Conservation (phyloP, 2,113 vertebrate species). For the Cyanocitta stelleri region DNA sequence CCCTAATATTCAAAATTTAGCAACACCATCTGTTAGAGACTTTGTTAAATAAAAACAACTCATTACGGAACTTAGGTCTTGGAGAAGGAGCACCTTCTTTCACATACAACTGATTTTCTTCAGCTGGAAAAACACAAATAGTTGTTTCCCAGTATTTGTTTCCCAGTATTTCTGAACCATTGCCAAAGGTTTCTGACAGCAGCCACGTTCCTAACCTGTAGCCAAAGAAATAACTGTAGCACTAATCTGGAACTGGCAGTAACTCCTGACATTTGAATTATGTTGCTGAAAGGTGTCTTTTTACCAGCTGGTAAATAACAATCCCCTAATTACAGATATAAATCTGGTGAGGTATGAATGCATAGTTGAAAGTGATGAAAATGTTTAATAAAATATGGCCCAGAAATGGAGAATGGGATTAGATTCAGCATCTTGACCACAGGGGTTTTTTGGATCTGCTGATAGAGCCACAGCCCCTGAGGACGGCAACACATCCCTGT, state of each 20-base stretch:
- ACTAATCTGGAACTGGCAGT: conserved; percentile 36
- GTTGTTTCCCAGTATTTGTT: background rate
- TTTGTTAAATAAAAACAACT: conserved; percentile 34
- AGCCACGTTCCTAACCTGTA: background rate
- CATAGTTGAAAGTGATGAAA: conserved; percentile 57
- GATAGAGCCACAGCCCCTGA: background rate
- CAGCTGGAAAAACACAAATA: background rate
- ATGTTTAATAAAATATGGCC: conserved; percentile 64
- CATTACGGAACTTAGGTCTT: background rate
- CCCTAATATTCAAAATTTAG: conserved; percentile 55
- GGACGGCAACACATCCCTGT: background rate
- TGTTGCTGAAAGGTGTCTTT: conserved; percentile 50
- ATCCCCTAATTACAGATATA: conserved; percentile 69
- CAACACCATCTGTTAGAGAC: conserved; percentile 22
- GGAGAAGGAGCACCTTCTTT: background rate
- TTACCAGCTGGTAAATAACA: conserved; percentile 65
- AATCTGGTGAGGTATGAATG: conserved; percentile 51
- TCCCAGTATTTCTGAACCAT: background rate
- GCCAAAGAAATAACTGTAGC: background rate
- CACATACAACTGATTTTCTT: background rate
- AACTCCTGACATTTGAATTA: conserved; percentile 54
- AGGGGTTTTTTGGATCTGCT: background rate
- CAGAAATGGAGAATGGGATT: conserved; percentile 3
- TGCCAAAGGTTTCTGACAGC: background rate
- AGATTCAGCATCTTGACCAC: background rate